Base-by-base conservation (phyloP, 1,140 invertebrate genomes). In the Olivierus martensii region DNA sequence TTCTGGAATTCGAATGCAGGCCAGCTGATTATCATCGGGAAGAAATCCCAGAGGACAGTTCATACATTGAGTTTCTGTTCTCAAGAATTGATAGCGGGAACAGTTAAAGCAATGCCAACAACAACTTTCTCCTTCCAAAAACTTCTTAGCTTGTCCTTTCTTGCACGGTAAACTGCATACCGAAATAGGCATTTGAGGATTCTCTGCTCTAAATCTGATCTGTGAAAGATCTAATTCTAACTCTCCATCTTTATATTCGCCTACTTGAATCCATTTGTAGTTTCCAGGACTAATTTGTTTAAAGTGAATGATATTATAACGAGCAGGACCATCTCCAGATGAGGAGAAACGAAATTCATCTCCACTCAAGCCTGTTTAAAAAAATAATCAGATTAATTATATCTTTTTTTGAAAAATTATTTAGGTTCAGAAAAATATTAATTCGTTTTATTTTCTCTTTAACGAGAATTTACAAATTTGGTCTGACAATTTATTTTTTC, bases 31-130 rank as follows among this genome's bases (percentile, higher is more conserved):
- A 0, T 69, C 68, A 66, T 88, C 80, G 0, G 91, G 90, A 12
- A 90, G 65, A 0, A 83, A 87, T 9, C 90, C 91, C 58, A 76
- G 52, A 0, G 79, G 79, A 66, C 91, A 95, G n/a, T 77, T 74
- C n/a, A 78, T 69, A 66, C 90, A 95, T 50, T 83, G 78, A 0
- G 82, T 88, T 64, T 88, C 84, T 9, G 68, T 87, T 78, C n/a
- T 67, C 63, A 11, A 79, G 77, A 88, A 84, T 79, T 90, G 84
- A 71, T 92, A 91, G 64, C 83, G 81, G 39, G 83, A 80, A 68
- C 91, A 95, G 71, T 89, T 87, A 74, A 89, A 84, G 71, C 91
- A 95, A 61, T 88, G 87, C 89, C 90, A 96, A 68, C 91, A 95
- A 67, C 90, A 95, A 59, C 81, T 83, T 65, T 91, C 87, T n/a